A percentile compares a stretch with the other conserved stretches of the same genome.
Conservation (phyloP, 2,888 invertebrate genomes). For the Tiphia femorata region DNA sequence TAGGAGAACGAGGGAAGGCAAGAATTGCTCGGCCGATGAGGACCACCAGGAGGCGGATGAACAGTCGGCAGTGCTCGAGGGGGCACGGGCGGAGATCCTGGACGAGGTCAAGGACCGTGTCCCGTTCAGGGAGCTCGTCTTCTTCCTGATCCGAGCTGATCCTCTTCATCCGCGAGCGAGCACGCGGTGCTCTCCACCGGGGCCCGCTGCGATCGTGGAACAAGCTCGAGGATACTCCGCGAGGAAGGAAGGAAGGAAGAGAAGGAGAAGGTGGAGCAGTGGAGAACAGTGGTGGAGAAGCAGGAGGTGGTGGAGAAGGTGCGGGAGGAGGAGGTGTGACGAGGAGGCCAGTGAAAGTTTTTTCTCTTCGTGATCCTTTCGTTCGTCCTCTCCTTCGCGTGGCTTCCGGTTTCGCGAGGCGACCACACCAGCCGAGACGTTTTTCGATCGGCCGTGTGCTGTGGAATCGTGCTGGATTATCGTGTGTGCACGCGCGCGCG, state of each 20-base stretch:
- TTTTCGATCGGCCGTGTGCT: too few species aligned
- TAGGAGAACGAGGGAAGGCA: slow-evolving; percentile 1
- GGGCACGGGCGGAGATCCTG: slow-evolving; percentile 44
- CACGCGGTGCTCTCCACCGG: background rate
- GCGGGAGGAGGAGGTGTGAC: background rate
- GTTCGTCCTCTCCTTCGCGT: slow-evolving; percentile 10
- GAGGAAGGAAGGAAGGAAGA: slow-evolving; percentile 9
- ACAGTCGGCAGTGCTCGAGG: slow-evolving; percentile 32
- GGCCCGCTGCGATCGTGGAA: background rate
- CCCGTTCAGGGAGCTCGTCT: slow-evolving; percentile 37
- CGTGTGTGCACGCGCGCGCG: too few species aligned
- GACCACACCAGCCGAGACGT: too few species aligned
- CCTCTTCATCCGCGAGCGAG: background rate
- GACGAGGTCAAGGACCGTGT: slow-evolving; percentile 43
- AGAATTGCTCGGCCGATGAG: slow-evolving; percentile 45
- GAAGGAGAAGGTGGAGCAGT: slow-evolving; percentile 1
- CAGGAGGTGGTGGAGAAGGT: background rate
- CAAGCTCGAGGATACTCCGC: background rate
- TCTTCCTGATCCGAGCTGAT: slow-evolving; percentile 37
- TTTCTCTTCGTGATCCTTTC: slow-evolving; percentile 16
- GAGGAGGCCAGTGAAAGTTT: slow-evolving; percentile 39
- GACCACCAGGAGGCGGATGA: slow-evolving; percentile 46
- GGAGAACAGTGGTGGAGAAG: background rate
- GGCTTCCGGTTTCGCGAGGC: slow-evolving; percentile 23
- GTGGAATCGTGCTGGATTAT: too few species aligned